Evolutionary conservation across 2,888 invertebrate species (phyloP), one percentile per base, ranked within the genome.

Genomic region (Caenorhabditis angaria): DNA sequence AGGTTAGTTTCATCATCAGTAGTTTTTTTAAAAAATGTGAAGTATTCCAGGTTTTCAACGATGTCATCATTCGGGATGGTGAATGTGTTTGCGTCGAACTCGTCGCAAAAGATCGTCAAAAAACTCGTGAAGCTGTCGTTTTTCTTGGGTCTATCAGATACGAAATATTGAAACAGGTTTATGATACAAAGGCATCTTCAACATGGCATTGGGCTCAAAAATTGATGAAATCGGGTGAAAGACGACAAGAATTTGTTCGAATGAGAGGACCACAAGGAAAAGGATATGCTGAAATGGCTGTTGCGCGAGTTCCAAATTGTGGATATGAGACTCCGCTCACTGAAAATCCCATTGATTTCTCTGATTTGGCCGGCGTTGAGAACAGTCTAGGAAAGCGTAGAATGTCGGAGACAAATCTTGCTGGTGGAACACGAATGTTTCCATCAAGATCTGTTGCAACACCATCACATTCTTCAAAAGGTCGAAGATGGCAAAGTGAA

Each of bases 71-170:
- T 35, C 91, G 96, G 55, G 97, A 97, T 89, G 97, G 97, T 0
- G 97, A 99, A 90, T 95, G 97, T 93, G 95, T 99, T 64, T 97
- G 97, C 89, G 97, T 99, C 70, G 97, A 99, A 89, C 90, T 99
- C 87, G 94, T 96, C 67, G 97, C 97, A 64, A 92, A 93, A 50
- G 97, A 97, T 87, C 91, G 82, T 14, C 77, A 77, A n/a, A 65
- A 67, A 25, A 68, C 71, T 12, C 65, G 78, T n/a, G 94, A 95
- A 88, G 94, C 94, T 27, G 97, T 97, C 82, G 93, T 97, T 85
- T 99, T 99, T 89, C 92, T 97, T 68, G 97, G 97, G 59, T 97
- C 96, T 68, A 96, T 99, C 88, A 92, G 96, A 84, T 97, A 97
- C 89, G 97, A 97, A 90, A 94, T 97, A 32, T 91, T 99, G 76